Evolutionary conservation across 2,888 invertebrate genomes (phyloP).

Genomic region (Melanchra persicariae): DNA sequence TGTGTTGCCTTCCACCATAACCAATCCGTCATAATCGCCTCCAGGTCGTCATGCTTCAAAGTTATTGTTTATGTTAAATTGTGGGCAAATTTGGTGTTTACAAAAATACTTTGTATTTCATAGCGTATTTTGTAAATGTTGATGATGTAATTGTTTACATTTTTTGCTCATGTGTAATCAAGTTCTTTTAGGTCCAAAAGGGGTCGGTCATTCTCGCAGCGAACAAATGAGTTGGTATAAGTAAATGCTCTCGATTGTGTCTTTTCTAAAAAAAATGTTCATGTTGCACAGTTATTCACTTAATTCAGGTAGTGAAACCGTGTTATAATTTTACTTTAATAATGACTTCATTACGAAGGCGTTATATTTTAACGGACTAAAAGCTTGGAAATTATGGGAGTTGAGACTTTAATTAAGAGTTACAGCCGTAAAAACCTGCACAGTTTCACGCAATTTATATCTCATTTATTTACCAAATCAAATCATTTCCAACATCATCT

Average conservation of each 20-base stretch:
- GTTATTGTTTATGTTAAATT: neutral
- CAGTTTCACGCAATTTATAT: constrained; percentile 35
- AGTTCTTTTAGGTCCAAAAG: neutral
- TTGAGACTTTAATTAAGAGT: constrained; percentile 55
- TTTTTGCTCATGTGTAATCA: neutral
- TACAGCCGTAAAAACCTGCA: constrained; percentile 35
- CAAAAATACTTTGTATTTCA: constrained; percentile 6
- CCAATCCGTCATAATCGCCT: too few species aligned
- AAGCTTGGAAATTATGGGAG: constrained; percentile 26
- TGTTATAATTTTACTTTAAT: constrained; percentile 14
- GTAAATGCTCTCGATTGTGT: neutral
- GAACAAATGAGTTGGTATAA: neutral
- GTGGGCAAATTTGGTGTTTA: neutral
- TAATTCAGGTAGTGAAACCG: neutral
- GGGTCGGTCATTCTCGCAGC: neutral
- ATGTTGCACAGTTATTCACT: constrained; percentile 7
- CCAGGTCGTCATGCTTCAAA: too few species aligned
- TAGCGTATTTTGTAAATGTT: constrained; percentile 10
- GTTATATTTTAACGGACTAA: constrained; percentile 31
- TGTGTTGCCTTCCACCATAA: too few species aligned
- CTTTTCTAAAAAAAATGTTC: neutral
- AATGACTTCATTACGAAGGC: constrained; percentile 31
- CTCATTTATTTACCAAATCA: constrained; percentile 33
- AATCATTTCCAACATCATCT: constrained; percentile 42
- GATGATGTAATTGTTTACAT: constrained; percentile 11